Evolutionary conservation across 2,888 invertebrate species (phyloP), one percentile per base, ranked within the genome.

Genomic region (Tyria jacobaeae): DNA sequence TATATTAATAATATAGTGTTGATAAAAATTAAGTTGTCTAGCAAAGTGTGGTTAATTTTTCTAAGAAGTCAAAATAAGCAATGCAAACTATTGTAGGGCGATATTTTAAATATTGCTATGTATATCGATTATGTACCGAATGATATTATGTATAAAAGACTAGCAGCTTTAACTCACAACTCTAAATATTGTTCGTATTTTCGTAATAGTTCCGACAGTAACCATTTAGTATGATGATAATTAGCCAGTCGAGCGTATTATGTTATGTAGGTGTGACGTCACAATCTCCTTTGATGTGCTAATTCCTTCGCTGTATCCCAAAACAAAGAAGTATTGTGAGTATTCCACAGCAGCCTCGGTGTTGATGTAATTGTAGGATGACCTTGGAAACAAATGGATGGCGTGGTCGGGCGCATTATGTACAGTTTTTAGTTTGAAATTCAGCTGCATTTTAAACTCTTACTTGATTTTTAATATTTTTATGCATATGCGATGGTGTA

Each of bases 261-360:
- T 35, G 35, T 35, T 25, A 49, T 35, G 35, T 24, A 9, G 17
- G n/a, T 31, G 48, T 81, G 78, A 82, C 81, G 82, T 83, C 77
- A 82, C 65, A 57, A 68, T 64, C 54, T 68, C 73, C 78, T 86
- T 86, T 88, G 80, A 86, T 84, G 86, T 89, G 88, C 73, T 88
- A 88, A 88, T 87, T 84, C 82, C 73, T 63, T 70, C 68, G 57
- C 62, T 60, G 58, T 68, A 79, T 75, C 75, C 80, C 75, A 80
- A 73, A 87, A 89, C 90, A 89, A 89, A 87, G 83, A 60, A 68
- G 62, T 66, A 75, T 69, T 72, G 70, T 74, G 67, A 57, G 60
- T 66, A 75, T 60, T 68, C 57, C 70, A 66, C 62, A 62, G 61
- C 58, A 56, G 50, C 62, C 59, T 62, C 58, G 53, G 55, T 50